Percentiles rank a stretch among this genome's conserved stretches.
These are phyloP conservation scores for Percopsis omiscomaycus DNA, from an alignment of 2,797 vertebrate species.

Conservation along the genomic window DNA sequence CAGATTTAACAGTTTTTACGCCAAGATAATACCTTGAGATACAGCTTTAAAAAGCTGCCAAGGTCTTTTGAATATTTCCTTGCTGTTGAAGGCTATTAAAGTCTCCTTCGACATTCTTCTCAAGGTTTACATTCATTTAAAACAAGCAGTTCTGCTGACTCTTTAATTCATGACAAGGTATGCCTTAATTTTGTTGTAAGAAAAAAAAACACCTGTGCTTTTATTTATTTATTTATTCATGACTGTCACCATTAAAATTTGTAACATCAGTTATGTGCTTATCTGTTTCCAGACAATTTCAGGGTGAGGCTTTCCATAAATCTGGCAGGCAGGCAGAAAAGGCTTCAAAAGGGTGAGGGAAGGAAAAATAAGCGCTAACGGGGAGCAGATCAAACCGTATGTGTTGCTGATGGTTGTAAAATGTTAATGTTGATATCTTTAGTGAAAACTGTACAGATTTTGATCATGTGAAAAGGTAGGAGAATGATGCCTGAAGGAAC, in stretches of 20 bases:
- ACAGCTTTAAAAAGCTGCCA: conserved; percentile 34
- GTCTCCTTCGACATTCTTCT: conserved; percentile 10
- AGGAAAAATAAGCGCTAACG: background rate
- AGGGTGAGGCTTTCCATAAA: background rate
- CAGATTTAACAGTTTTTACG: conserved; percentile 14
- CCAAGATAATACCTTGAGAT: conserved; percentile 29
- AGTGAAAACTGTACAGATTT: conserved; percentile 12
- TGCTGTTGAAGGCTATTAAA: too few relatives aligned
- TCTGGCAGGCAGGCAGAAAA: background rate
- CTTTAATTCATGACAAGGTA: too few relatives aligned
- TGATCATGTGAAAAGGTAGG: conserved; percentile 27
- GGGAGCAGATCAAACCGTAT: background rate
- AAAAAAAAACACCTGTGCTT: too few relatives aligned
- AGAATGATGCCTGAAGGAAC: conserved; percentile 38
- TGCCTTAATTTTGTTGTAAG: too few relatives aligned
- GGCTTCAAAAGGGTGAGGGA: background rate
- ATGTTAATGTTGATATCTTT: conserved; percentile 7
- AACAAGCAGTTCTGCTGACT: conserved; percentile 35
- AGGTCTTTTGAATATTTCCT: conserved; percentile 10
- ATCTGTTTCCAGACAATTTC: background rate
- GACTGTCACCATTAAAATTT: conserved; percentile 48
- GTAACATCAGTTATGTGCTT: too few relatives aligned
- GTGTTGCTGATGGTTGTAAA: background rate
- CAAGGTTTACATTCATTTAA: conserved; percentile 43
- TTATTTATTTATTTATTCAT: conserved; percentile 46